phyloP scores from a whole-genome alignment of 2,888 invertebrate genomes.

The Xylota segnis region DNA sequence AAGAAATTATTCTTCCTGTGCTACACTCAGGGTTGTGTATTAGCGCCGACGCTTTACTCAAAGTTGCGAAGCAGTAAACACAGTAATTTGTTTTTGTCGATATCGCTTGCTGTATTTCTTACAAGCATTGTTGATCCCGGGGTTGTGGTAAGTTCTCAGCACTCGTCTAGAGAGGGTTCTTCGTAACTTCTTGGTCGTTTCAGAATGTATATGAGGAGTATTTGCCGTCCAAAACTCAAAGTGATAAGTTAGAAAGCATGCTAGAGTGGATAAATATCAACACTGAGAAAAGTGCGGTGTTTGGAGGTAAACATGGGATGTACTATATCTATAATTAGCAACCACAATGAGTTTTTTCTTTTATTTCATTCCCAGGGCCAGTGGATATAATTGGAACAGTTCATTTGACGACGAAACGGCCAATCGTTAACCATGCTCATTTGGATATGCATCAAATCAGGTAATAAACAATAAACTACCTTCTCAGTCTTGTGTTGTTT shows the following conservation, averaged over 20 bases:
- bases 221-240: slow-evolving; percentile 88
- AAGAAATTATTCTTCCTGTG: slow-evolving; percentile 83
- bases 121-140: slow-evolving; percentile 84
- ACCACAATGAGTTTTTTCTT: background rate
- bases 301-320: slow-evolving; percentile 86
- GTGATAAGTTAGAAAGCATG: slow-evolving; percentile 90
- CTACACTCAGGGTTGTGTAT: slow-evolving; percentile 85
- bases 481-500: background rate
- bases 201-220: slow-evolving; percentile 83
- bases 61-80: slow-evolving; percentile 86
- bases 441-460: slow-evolving; percentile 92
- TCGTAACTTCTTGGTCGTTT: slow-evolving; percentile 11
- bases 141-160: slow-evolving; percentile 79
- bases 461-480: slow-evolving; percentile 84
- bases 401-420: slow-evolving; percentile 90
- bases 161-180: slow-evolving; percentile 49
- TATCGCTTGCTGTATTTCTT: slow-evolving; percentile 85
- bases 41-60: slow-evolving; percentile 88
- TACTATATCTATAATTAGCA: background rate
- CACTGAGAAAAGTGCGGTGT: slow-evolving; percentile 88
- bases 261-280: slow-evolving; percentile 90
- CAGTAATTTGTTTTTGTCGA: slow-evolving; percentile 83
- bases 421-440: slow-evolving; percentile 94
- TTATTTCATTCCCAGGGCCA: slow-evolving; percentile 86
- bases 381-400: slow-evolving; percentile 94